Percentiles rank a stretch among this genome's conserved stretches.
Evolutionary conservation across 2,797 vertebrate genomes (phyloP).

Genomic region (Vireo griseus): DNA sequence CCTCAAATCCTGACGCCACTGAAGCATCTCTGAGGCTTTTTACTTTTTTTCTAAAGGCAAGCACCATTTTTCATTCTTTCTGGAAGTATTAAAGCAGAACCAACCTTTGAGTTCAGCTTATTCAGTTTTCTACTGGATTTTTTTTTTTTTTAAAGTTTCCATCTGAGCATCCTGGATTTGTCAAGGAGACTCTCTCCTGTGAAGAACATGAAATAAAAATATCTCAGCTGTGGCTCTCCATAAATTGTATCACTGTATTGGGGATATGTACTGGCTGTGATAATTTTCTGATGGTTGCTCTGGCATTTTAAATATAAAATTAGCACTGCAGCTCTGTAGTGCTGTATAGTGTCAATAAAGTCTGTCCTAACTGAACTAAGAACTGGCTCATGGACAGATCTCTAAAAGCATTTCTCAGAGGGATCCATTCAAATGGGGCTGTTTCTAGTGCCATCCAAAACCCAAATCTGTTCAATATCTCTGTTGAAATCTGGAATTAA

Average conservation of each 20-base stretch:
- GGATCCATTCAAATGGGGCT: accelerated
- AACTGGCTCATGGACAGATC: neutral
- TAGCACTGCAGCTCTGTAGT: neutral
- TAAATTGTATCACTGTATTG: slow-evolving; percentile 14
- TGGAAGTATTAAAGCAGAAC: slow-evolving; percentile 13
- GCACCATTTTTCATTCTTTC: neutral
- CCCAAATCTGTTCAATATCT: neutral
- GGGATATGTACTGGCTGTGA: neutral
- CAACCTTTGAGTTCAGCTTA: slow-evolving; percentile 9
- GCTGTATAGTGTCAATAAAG: neutral
- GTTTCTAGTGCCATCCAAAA: neutral
- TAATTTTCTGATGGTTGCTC: slow-evolving; percentile 45
- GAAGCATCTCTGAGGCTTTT: neutral
- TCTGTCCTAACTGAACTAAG: neutral
- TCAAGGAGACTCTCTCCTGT: slow-evolving; percentile 52
- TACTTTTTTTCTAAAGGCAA: neutral
- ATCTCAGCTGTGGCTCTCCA: slow-evolving; percentile 33
- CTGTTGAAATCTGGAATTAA: neutral
- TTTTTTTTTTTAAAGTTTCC: neutral
- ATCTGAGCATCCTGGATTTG: slow-evolving; percentile 32
- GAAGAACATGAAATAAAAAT: slow-evolving; percentile 55
- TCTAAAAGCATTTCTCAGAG: neutral
- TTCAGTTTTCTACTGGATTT: neutral
- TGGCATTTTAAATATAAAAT: slow-evolving; percentile 44
- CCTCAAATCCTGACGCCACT: neutral